Percentiles rank a stretch among this genome's conserved stretches.
Evolutionary conservation across 2,888 invertebrate genomes (phyloP).

Genomic region (Prosopocoilus inquinatus): DNA sequence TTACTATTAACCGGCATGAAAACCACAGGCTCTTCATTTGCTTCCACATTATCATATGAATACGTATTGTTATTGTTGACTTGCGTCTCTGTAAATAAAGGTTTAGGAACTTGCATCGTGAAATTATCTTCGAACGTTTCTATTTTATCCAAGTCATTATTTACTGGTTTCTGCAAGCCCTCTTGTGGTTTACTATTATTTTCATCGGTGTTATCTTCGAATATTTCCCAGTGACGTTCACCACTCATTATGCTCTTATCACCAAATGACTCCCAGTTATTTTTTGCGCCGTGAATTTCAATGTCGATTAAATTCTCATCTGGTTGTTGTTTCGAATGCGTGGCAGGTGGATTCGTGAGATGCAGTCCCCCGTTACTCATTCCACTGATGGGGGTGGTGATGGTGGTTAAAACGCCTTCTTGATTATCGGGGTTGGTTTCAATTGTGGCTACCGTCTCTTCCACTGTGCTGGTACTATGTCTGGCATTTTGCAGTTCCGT

Average conservation of each 20-base stretch:
- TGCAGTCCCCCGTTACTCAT: neutral
- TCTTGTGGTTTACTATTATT: neutral
- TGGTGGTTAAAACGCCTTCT: no score
- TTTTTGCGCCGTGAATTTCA: conserved; percentile 37
- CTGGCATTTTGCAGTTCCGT: conserved; percentile 13
- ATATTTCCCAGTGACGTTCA: conserved; percentile 33
- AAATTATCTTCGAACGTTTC: conserved; percentile 44
- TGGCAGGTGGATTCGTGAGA: conserved; percentile 6
- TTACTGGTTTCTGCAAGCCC: conserved; percentile 4
- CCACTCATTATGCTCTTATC: conserved; percentile 6
- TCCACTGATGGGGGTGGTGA: neutral
- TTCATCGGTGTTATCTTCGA: conserved; percentile 32
- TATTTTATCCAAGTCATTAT: conserved; percentile 46
- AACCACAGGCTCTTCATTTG: conserved; percentile 26
- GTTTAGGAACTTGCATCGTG: conserved; percentile 49
- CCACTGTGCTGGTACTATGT: neutral
- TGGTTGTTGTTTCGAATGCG: conserved; percentile 2
- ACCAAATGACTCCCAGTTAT: conserved; percentile 29
- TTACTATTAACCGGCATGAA: conserved; percentile 38
- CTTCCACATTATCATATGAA: conserved; percentile 40
- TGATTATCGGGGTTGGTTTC: no score
- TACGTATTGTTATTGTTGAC: conserved; percentile 50
- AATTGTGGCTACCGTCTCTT: neutral
- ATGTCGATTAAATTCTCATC: conserved; percentile 11
- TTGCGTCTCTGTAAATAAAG: conserved; percentile 58